Conservation (phyloP, 2,888 invertebrate genomes). For the Heliothis peltigera region DNA sequence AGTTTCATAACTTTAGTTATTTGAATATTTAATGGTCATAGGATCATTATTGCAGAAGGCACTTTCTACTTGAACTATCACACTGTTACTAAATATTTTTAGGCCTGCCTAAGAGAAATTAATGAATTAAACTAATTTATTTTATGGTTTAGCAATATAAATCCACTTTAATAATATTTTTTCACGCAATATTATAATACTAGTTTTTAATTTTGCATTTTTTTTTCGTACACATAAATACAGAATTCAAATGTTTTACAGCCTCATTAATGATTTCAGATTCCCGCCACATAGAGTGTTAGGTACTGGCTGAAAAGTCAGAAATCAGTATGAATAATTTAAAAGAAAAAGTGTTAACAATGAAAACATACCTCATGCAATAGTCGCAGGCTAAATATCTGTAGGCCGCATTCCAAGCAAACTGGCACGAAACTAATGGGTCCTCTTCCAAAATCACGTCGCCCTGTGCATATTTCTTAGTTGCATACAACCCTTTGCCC, state of each 20-base stretch:
- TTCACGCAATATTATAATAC: too few relatives aligned
- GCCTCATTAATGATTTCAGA: too few relatives aligned
- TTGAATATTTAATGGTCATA: background rate
- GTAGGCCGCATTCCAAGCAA: slow-evolving; percentile 97
- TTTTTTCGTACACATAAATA: too few relatives aligned
- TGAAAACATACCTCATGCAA: slow-evolving; percentile 92
- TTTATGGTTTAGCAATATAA: background rate
- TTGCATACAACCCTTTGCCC: slow-evolving; percentile 96
- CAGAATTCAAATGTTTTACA: too few relatives aligned
- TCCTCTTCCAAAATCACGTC: slow-evolving; percentile 96
- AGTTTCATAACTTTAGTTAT: too few relatives aligned
- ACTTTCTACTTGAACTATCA: background rate
- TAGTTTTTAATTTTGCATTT: too few relatives aligned
- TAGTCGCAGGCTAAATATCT: slow-evolving; percentile 97
- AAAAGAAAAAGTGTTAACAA: background rate
- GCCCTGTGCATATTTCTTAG: slow-evolving; percentile 91
- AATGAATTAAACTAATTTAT: background rate
- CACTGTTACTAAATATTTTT: background rate
- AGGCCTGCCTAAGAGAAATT: background rate
- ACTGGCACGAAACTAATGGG: slow-evolving; percentile 97
- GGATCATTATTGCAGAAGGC: background rate
- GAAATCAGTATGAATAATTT: background rate
- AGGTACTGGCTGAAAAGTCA: background rate
- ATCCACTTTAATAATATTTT: too few relatives aligned
- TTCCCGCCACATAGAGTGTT: background rate